These are phyloP conservation scores for Hofmannophila pseudospretella DNA, from an alignment of 2,888 invertebrate genomes.

Conservation along the genomic window DNA sequence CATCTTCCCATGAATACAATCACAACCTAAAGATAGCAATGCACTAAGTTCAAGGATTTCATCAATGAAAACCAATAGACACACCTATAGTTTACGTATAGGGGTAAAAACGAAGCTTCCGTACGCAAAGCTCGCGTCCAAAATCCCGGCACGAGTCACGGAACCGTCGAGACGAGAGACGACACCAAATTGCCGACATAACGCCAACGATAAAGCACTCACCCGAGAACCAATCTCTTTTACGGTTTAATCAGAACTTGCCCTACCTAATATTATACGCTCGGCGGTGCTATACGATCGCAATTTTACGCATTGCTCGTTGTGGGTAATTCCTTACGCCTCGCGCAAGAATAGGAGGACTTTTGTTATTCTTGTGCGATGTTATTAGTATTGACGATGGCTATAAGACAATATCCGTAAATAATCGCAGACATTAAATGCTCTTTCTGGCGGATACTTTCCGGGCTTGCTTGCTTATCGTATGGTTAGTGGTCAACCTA, in stretches of 20 bases:
- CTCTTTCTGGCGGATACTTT: no score
- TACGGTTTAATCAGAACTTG: slow-evolving; percentile 71
- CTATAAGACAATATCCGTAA: slow-evolving; percentile 3
- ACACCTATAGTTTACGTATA: no score
- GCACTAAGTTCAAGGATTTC: no score
- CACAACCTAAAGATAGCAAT: no score
- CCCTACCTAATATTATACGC: slow-evolving; percentile 43
- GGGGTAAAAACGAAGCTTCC: no score
- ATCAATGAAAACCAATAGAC: no score
- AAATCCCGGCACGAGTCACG: slow-evolving; percentile 10
- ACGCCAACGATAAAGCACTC: slow-evolving; percentile 68
- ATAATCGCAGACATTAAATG: slow-evolving; percentile 5
- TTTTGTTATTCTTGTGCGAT: slow-evolving; percentile 4
- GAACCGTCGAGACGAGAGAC: slow-evolving; percentile 24
- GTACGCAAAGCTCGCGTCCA: slow-evolving; percentile 4
- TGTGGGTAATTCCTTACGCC: slow-evolving; percentile 17
- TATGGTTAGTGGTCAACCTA: no score
- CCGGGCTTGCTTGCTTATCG: no score
- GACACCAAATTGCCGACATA: slow-evolving; percentile 61
- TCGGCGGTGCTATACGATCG: slow-evolving; percentile 30
- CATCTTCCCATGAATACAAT: no score
- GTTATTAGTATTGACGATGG: slow-evolving; percentile 4
- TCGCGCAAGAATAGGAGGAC: slow-evolving; percentile 3
- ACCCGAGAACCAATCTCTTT: slow-evolving; percentile 71
- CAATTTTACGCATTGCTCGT: slow-evolving; percentile 40